Conservation (phyloP, 2,888 invertebrate species). For the Xanthorhoe spadicearia region DNA sequence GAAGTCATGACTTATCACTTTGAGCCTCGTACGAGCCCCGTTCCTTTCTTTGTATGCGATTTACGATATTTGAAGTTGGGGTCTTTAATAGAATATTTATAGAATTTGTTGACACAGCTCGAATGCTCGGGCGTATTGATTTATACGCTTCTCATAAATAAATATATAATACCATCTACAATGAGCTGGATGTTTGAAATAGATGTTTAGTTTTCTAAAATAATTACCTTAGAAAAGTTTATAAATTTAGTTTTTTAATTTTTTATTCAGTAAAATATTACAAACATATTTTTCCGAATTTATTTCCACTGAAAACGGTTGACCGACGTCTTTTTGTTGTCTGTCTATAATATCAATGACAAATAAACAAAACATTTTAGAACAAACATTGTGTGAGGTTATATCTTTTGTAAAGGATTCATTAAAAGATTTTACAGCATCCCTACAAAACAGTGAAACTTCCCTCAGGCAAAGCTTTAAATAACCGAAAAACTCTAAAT, state of each 20-base stretch:
- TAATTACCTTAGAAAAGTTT: too few species aligned
- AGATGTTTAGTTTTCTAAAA: too few species aligned
- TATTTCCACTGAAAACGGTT: too few species aligned
- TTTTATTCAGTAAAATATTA: too few species aligned
- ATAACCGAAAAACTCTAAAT: constrained; percentile 14
- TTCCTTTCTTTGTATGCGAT: constrained; percentile 60
- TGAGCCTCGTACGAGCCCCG: constrained; percentile 51
- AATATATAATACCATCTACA: neutral
- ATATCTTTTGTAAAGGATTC: neutral
- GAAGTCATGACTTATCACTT: constrained; percentile 65
- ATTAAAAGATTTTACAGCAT: neutral
- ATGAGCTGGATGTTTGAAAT: too few species aligned
- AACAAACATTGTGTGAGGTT: neutral
- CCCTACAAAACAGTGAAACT: neutral
- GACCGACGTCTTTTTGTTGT: too few species aligned
- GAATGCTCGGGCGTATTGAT: constrained; percentile 8
- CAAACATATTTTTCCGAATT: too few species aligned
- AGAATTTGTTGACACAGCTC: constrained; percentile 35
- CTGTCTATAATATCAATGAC: too few species aligned
- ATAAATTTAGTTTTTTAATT: too few species aligned
- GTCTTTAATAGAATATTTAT: constrained; percentile 62
- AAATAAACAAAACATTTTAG: too few species aligned
- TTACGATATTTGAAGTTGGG: constrained; percentile 53
- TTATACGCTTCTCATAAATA: neutral
- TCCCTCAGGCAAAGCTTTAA: neutral